A percentile compares a stretch with the other conserved stretches of the same genome.
Evolutionary conservation across 2,797 vertebrate genomes (phyloP).

Genomic region (Bradypodion pumilum): DNA sequence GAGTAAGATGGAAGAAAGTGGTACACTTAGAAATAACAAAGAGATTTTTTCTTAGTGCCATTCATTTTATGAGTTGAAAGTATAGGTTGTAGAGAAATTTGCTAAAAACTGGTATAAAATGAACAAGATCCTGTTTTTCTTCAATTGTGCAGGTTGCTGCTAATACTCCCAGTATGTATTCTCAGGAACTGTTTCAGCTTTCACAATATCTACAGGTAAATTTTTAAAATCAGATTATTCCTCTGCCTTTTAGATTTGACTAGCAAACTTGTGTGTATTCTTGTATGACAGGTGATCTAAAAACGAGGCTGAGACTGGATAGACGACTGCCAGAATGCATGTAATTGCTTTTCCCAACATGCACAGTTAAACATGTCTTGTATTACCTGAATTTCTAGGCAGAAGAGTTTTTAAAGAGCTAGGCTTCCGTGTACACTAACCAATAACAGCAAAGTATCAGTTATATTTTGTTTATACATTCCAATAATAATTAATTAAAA

Average conservation of each 20-base stretch:
- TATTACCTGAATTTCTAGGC: no score
- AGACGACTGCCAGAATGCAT: neutral
- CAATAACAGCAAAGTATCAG: neutral
- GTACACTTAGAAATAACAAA: neutral
- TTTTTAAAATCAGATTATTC: slow-evolving; percentile 8
- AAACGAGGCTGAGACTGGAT: neutral
- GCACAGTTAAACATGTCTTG: neutral
- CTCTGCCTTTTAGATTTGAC: neutral
- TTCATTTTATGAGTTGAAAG: slow-evolving; percentile 1
- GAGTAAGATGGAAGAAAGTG: neutral
- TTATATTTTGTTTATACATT: neutral
- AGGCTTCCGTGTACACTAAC: no score
- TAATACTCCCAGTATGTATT: slow-evolving; percentile 99
- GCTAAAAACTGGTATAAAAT: slow-evolving; percentile 11
- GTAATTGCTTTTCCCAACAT: neutral
- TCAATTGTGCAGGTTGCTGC: slow-evolving; percentile 87
- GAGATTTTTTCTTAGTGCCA: neutral
- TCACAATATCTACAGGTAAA: slow-evolving; percentile 99
- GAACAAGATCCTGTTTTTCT: neutral
- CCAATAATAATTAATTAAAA: neutral
- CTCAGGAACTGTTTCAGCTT: slow-evolving; percentile 99
- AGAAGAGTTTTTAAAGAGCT: no score
- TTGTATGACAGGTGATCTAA: neutral
- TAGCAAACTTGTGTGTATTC: neutral
- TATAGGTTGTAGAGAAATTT: neutral